Percentiles rank a stretch among this genome's conserved stretches.
These are phyloP conservation scores for Cydia splendana DNA, from an alignment of 1,140 invertebrate species.

Conservation along the genomic window DNA sequence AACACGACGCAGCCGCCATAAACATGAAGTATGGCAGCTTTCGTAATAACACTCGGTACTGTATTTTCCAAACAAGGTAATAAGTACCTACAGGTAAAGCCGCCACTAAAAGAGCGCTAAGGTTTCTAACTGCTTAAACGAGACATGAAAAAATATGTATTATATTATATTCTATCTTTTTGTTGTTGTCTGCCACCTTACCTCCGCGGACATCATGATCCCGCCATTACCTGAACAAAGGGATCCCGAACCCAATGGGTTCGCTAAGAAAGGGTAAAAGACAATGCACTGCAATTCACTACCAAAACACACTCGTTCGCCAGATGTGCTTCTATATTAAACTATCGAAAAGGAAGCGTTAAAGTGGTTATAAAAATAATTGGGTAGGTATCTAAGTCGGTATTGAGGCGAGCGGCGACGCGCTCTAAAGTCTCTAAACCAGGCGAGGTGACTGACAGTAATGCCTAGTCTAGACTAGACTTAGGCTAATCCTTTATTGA, in stretches of 20 bases:
- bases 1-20: slow-evolving; percentile 8
- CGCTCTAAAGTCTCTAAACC: neutral
- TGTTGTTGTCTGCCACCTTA: neutral
- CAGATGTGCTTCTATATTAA: neutral
- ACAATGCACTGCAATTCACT: neutral
- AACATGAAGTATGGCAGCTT: slow-evolving; percentile 4
- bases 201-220: neutral
- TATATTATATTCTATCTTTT: neutral
- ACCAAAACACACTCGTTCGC: neutral
- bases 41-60: neutral
- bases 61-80: neutral
- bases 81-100: neutral
- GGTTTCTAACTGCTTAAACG: neutral
- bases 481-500: slow-evolving; percentile 30
- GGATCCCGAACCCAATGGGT: neutral
- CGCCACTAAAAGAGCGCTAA: neutral
- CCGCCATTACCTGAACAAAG: neutral
- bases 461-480: slow-evolving; percentile 29
- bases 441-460: slow-evolving; percentile 23
- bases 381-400: slow-evolving; percentile 10
- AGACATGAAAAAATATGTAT: neutral
- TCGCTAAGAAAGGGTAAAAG: neutral
- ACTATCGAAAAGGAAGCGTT: neutral
- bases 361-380: slow-evolving; percentile 8
- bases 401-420: neutral